Conservation (phyloP, 2,888 invertebrate genomes). For the Rutpela maculata region DNA sequence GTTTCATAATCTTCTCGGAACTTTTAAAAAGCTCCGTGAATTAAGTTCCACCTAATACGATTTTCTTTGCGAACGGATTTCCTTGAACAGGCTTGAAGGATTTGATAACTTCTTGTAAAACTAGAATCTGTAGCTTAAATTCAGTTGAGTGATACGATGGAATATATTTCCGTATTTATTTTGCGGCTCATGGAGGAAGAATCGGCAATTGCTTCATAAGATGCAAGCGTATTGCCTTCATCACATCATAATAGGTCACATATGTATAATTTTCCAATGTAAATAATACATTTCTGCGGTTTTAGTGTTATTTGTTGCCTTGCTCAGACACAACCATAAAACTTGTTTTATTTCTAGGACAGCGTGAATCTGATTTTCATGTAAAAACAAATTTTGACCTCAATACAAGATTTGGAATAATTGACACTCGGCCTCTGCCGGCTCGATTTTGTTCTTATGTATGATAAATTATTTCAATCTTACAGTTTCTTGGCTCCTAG, state of each 20-base stretch:
- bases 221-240: background rate
- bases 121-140: background rate
- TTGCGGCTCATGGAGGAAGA: conserved; percentile 9
- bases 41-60: conserved; percentile 1
- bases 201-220: background rate
- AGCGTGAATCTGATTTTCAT: background rate
- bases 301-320: background rate
- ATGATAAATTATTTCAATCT: no score
- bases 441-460: no score
- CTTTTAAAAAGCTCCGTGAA: background rate
- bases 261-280: background rate
- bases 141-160: background rate
- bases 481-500: no score
- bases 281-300: background rate
- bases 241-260: background rate
- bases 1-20: background rate
- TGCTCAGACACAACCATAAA: background rate
- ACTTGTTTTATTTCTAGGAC: background rate
- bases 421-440: background rate
- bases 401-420: background rate
- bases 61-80: background rate
- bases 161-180: background rate
- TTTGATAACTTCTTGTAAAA: conserved; percentile 11
- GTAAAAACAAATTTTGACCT: conserved; percentile 1
- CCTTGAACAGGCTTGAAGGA: conserved; percentile 4